These are phyloP conservation scores for Varecia variegata DNA, from an alignment of 2,797 vertebrate species.

Conservation along the genomic window DNA sequence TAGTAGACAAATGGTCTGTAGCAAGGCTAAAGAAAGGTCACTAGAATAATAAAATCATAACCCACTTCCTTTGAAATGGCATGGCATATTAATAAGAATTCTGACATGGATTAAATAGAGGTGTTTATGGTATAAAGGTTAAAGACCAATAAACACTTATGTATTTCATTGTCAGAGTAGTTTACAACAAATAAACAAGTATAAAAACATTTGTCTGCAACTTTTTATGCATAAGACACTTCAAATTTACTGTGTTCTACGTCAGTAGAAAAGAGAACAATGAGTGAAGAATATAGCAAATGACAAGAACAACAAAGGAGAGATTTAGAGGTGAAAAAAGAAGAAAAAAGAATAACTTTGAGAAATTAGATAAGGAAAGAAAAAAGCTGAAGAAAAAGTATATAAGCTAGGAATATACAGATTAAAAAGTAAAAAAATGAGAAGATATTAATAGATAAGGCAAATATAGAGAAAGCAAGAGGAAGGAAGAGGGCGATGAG, in stretches of 20 bases:
- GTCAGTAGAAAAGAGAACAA: neutral
- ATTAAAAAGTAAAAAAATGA: neutral
- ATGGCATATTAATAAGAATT: neutral
- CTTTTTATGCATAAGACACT: neutral
- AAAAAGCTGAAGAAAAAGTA: neutral
- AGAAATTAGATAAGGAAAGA: neutral
- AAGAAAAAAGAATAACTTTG: neutral
- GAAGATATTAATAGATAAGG: neutral
- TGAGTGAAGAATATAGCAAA: neutral
- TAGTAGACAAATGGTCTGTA: neutral
- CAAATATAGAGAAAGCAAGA: neutral
- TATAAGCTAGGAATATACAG: neutral
- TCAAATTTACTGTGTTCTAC: neutral
- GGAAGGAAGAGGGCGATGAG: neutral
- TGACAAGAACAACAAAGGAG: neutral
- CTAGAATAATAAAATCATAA: slow-evolving; percentile 38
- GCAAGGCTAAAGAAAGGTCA: neutral
- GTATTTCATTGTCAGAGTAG: neutral
- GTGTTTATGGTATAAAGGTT: neutral
- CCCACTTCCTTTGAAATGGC: slow-evolving; percentile 1
- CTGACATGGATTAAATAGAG: neutral
- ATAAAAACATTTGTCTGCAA: neutral
- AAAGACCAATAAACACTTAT: neutral
- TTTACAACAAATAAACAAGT: neutral
- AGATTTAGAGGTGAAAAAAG: neutral